Evolutionary conservation across 1,140 invertebrate species (phyloP).

Genomic region (Homalodisca vitripennis): DNA sequence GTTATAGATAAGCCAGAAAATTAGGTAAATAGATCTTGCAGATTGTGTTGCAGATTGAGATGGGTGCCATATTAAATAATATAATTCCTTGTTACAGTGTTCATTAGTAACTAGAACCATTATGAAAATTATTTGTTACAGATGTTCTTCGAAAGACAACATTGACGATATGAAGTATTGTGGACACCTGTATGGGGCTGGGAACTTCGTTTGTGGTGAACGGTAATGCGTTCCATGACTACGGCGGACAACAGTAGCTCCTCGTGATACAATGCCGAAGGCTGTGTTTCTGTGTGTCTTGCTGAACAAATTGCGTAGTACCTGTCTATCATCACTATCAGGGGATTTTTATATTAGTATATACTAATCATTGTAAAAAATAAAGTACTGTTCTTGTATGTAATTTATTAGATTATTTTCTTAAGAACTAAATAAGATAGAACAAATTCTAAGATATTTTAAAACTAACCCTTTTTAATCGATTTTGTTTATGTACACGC

Average conservation of each 20-base stretch:
- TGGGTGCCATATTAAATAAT: too few species aligned
- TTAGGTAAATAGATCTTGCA: too few species aligned
- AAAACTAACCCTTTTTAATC: too few species aligned
- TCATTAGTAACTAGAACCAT: too few species aligned
- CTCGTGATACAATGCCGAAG: conserved; percentile 47
- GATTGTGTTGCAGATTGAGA: too few species aligned
- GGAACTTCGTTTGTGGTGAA: conserved; percentile 88
- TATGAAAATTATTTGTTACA: too few species aligned
- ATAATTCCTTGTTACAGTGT: too few species aligned
- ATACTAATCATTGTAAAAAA: not conserved
- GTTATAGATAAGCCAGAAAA: too few species aligned
- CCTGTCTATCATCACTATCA: too few species aligned
- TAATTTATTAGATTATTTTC: not conserved
- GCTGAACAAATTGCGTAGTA: conserved; percentile 21
- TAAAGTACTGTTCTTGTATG: not conserved
- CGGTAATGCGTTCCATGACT: conserved; percentile 60
- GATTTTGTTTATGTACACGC: too few species aligned
- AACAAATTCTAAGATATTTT: too few species aligned
- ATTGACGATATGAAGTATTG: conserved; percentile 96
- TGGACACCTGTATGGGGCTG: conserved; percentile 91
- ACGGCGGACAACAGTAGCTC: conserved; percentile 71
- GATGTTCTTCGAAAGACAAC: conserved; percentile 98
- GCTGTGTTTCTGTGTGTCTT: not conserved
- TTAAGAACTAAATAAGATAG: too few species aligned
- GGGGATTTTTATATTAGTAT: not conserved